Evolutionary conservation across 2,888 invertebrate genomes (phyloP), one percentile per base, ranked within the genome.

Genomic region (Agrilus mali): DNA sequence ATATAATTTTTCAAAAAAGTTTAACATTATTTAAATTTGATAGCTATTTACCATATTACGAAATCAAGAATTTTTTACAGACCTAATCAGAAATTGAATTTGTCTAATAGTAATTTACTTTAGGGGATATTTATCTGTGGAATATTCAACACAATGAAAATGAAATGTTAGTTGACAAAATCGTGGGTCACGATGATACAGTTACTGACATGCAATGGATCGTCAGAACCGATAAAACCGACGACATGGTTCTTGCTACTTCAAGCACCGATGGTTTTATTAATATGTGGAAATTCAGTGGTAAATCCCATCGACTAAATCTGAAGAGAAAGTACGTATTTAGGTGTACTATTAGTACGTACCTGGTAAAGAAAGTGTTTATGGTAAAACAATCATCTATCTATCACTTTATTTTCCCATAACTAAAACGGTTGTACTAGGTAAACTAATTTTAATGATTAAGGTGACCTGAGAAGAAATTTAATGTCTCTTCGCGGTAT

Each of bases 171-270:
- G 38, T 64, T 7, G 47, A 48, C 8, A 57, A 53, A 41, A 44
- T 55, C 27, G 49, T 50, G 36, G 63, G 52, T 1, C 67, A 67
- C 49, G 59, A 60, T 38, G 63, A 66, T 42, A 47, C 53, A 15
- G 46, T 67, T 6, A 64, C 63, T 4, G 62, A 64, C 45, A 46
- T 66, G 34, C 55, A 54, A 5, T 68, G 67, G 67, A 50, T 62
- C 22, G 50, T 51, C 13, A 62, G 64, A 50, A 45, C 60, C 4
- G 60, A 64, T 48, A 44, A 51, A 10, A 40, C 54, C 8, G 62
- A 58, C 45, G 50, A 43, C 14, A 34, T 56, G 13, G 38, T 64
- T 14, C 51, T 66, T 27, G 65, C 58, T 0, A 59, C 59, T 22
- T 59, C 64, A 2, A 59, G 64, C 47, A 52, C 60, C 7, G 66